A percentile compares a stretch with the other conserved stretches of the same genome.
Evolutionary conservation across 2,888 invertebrate genomes (phyloP).

Genomic region (Macropis europaea): DNA sequence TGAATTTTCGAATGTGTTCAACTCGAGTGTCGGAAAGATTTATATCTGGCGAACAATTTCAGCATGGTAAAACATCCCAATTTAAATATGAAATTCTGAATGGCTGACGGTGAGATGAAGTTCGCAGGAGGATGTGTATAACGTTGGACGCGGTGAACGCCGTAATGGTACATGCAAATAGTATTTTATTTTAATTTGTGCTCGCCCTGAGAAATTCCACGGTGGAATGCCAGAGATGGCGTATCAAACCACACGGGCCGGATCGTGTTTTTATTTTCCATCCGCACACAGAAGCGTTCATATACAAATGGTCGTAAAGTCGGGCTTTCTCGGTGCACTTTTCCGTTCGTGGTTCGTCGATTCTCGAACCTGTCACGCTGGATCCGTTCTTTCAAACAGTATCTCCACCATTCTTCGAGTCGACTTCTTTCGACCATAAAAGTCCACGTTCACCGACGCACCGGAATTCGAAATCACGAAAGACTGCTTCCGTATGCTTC

Average conservation of each 20-base stretch:
- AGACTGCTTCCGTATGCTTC: neutral
- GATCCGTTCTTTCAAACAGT: conserved; percentile 18
- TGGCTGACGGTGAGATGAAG: too few species aligned
- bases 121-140: too few species aligned
- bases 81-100: too few species aligned
- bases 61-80: too few species aligned
- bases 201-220: neutral
- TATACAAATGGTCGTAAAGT: conserved; percentile 51
- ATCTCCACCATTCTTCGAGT: conserved; percentile 18
- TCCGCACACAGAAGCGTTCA: conserved; percentile 18
- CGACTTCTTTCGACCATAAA: conserved; percentile 25
- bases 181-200: neutral
- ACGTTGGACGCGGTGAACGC: too few species aligned
- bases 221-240: neutral
- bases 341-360: conserved; percentile 23
- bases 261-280: conserved; percentile 31
- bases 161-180: neutral
- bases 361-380: conserved; percentile 27
- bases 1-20: too few species aligned
- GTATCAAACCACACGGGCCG: neutral
- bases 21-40: too few species aligned
- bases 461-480: conserved; percentile 18
- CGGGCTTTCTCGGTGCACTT: conserved; percentile 27
- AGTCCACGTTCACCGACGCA: conserved; percentile 19
- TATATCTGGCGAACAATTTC: too few species aligned